Evolutionary conservation across 1,140 invertebrate genomes (phyloP).

Genomic region (Euglossa dilemma): DNA sequence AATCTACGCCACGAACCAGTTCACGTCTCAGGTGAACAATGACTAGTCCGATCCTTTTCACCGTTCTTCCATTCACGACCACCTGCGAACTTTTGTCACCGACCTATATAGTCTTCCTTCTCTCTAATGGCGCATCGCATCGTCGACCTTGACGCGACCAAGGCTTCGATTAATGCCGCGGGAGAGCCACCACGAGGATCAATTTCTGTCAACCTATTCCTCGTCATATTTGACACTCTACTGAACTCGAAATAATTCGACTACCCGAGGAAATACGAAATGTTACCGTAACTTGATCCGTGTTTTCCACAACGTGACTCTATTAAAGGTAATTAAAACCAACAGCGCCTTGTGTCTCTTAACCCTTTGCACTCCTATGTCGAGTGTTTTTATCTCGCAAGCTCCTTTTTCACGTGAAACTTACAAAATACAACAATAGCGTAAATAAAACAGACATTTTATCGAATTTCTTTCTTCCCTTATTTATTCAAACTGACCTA

Average conservation of each 20-base stretch:
- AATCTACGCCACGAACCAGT: background rate
- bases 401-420: no score
- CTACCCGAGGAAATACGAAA: background rate
- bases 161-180: background rate
- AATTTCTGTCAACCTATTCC: constrained; percentile 1
- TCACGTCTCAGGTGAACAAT: background rate
- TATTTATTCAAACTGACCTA: no score
- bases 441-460: no score
- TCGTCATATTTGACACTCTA: background rate
- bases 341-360: no score
- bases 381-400: no score
- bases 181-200: background rate
- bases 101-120: background rate
- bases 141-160: background rate
- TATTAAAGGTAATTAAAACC: background rate
- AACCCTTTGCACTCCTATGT: no score
- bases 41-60: background rate
- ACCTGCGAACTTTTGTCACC: background rate
- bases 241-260: background rate
- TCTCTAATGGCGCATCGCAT: background rate
- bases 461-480: no score
- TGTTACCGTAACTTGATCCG: background rate
- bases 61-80: background rate
- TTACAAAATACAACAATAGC: no score
- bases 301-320: background rate